Evolutionary conservation across 2,888 invertebrate species (phyloP), one percentile per base, ranked within the genome.

Genomic region (Anoplius nigerrimus): DNA sequence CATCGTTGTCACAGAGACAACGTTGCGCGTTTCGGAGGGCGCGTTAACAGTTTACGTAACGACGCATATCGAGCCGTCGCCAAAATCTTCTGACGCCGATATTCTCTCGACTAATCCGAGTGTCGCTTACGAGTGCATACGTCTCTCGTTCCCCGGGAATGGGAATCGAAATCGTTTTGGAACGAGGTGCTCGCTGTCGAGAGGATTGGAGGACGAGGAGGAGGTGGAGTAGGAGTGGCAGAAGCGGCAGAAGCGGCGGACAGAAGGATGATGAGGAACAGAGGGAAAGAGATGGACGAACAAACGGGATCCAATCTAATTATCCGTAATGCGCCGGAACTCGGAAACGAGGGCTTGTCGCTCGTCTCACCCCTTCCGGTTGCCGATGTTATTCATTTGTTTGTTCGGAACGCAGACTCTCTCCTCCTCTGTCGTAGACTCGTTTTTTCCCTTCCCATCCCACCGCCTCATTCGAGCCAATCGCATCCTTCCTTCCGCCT

Each of bases 281-380:
- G 34, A 18, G 22, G 5, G 58, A 42, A 58, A 45, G 43, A 18
- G 45, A 22, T 18, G 24, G 66, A 57, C 73, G 71, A 70, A 74
- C 75, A 76, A 82, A 79, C 74, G 76, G 75, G 69, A 83, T 83
- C 74, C 82, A 83, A 86, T 85, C 83, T 85, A 86, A 86, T 87
- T 86, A 86, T 79, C 81, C 76, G 81, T 84, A 85, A 85, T 85
- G 83, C 81, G 76, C 79, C 76, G 79, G 81, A 82, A 83, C 80
- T 81, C 81, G 81, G 81, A 84, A 84, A 82, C 79, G 75, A 74
- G 72, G 79, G 74, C 80, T 82, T 81, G 82, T 79, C 78, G 77
- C 67, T 67, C 70, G 68, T 71, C 76, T 75, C 80, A 76, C 66
- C 78, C 76, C 67, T 75, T 80, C 76, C 78, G 76, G 75, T 76